phyloP scores from a whole-genome alignment of 2,113 vertebrate genomes.

The Psittacula cyanocephala region DNA sequence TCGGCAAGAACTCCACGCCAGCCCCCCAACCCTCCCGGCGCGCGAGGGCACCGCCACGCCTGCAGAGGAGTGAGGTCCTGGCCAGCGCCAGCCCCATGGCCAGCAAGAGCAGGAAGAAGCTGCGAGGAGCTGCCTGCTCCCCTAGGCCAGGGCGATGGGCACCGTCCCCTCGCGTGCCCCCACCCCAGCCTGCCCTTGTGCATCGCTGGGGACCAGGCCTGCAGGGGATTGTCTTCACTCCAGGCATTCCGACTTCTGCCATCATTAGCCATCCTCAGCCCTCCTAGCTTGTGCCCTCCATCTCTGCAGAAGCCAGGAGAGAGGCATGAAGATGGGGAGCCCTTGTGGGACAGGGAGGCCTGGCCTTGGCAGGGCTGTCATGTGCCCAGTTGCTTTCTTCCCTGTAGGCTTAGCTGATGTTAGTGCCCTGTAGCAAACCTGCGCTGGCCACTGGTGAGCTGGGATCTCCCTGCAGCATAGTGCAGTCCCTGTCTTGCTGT shows the following conservation, averaged over 20 bases:
- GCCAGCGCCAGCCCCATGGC: slow-evolving; percentile 39
- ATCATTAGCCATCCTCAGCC: background rate
- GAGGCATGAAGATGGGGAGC: background rate
- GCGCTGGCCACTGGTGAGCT: background rate
- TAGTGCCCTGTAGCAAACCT: slow-evolving; percentile 17
- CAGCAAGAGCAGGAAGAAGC: slow-evolving; percentile 61
- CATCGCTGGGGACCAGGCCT: background rate
- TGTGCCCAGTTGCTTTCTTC: background rate
- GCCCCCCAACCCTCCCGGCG: slow-evolving; percentile 34
- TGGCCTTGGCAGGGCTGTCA: background rate
- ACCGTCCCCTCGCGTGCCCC: background rate
- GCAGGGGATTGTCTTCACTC: background rate
- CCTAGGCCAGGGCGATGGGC: background rate
- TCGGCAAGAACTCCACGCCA: slow-evolving; percentile 71
- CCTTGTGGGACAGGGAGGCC: background rate
- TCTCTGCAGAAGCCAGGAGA: background rate
- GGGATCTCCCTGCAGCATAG: background rate
- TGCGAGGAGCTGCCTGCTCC: slow-evolving; percentile 36
- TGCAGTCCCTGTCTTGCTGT: background rate
- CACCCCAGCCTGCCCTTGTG: background rate
- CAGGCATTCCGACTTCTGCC: background rate
- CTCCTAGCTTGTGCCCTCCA: background rate
- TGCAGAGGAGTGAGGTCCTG: slow-evolving; percentile 39
- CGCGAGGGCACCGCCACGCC: slow-evolving; percentile 26
- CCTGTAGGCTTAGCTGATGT: background rate